Base-by-base conservation (phyloP, 2,888 invertebrate species). In the Cerceris ruficornis region DNA sequence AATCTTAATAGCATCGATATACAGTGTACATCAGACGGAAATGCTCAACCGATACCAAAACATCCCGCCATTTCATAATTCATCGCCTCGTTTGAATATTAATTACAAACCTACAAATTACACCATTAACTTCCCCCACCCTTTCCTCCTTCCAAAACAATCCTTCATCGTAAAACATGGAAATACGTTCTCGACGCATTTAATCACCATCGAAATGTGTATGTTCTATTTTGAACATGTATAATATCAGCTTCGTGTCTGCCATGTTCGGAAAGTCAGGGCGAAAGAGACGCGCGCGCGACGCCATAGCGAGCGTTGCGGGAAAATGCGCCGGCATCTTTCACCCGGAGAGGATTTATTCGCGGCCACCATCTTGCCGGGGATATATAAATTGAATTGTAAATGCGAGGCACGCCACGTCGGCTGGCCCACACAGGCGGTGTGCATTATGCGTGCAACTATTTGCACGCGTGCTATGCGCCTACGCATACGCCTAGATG, bases 381-480 rank as follows among this genome's bases (percentile, higher is more conserved):
- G 42, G 62, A 75, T 77, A 70, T 69, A 69, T 69, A 69, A 79
- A 77, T 82, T 76, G 76, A 82, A 82, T 76, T 69, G 82, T 69
- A 79, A 81, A 76, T 77, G 74, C 73, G 59, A 75, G 59, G 52
- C 69, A 61, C 52, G 57, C 66, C 74, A n/a, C 42, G 74, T 68
- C 62, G 64, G 60, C 61, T 68, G 61, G 70, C 75, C 75, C 77
- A 73, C 76, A 75, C 71, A 70, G n/a, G 61, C 67, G 9, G 69
- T 55, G 68, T 61, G 60, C 59, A 73, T 81, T 75, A 66, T 73
- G 64, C 75, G 81, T 77, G 80, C 79, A 71, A 75, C 67, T 72
- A 74, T 81, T 83, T 77, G 84, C 72, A 75, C 83, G 75, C 80
- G 66, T 71, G 75, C 74, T 69, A 62, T 55, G 15, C 74, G 78